Percentiles rank a stretch among this genome's conserved stretches.
Conservation (phyloP, 2,113 vertebrate species). For the Asarcornis scutulata region DNA sequence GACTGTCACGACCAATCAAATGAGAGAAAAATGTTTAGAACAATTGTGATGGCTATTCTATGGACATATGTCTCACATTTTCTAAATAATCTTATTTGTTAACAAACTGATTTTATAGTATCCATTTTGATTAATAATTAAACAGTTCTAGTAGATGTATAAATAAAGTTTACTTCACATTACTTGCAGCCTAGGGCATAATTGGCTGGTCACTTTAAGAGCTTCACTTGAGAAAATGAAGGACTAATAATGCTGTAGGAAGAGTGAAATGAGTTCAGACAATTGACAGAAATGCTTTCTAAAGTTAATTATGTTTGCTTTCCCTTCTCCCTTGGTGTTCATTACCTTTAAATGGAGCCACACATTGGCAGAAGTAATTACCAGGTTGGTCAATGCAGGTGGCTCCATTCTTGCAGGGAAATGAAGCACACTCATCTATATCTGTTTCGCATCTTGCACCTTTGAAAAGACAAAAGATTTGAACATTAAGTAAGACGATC, state of each 20-base stretch:
- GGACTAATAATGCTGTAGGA: slow-evolving; percentile 69
- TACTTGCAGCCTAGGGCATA: slow-evolving; percentile 3
- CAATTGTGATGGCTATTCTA: neutral
- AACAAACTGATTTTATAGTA: neutral
- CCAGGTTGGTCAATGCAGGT: slow-evolving; percentile 85
- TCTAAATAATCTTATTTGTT: neutral
- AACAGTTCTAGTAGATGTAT: neutral
- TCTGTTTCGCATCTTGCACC: slow-evolving; percentile 78
- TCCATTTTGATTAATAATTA: neutral
- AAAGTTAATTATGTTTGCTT: slow-evolving; percentile 89
- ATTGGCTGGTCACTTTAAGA: slow-evolving; percentile 43
- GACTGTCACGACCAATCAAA: neutral
- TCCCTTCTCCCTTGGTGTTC: slow-evolving; percentile 79
- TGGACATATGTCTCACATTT: neutral
- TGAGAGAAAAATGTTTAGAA: neutral
- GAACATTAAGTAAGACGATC: slow-evolving; percentile 31
- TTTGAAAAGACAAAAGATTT: slow-evolving; percentile 65
- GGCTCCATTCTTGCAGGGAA: slow-evolving; percentile 83
- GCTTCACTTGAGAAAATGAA: slow-evolving; percentile 69
- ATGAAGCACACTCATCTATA: slow-evolving; percentile 80
- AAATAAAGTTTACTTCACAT: slow-evolving; percentile 30
- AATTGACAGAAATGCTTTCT: slow-evolving; percentile 83
- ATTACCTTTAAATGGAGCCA: slow-evolving; percentile 92
- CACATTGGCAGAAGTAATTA: slow-evolving; percentile 89
- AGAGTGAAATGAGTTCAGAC: slow-evolving; percentile 78